A percentile compares a stretch with the other conserved stretches of the same genome.
Conservation (phyloP, 1,140 invertebrate genomes). For the Magallana gigas region DNA sequence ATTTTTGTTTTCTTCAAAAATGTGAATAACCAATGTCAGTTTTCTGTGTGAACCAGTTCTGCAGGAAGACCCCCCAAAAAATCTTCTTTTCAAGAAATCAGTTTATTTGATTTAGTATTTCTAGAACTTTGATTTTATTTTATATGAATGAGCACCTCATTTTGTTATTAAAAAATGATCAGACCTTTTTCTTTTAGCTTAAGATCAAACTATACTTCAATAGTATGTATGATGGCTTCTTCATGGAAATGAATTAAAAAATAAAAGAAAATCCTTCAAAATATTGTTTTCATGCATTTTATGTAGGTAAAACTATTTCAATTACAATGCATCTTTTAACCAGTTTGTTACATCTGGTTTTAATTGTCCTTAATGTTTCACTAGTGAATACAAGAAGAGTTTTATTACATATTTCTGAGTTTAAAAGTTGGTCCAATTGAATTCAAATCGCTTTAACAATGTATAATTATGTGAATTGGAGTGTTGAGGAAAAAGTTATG, state of each 20-base stretch:
- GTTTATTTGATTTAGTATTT: slow-evolving; percentile 9
- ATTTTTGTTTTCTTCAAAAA: too few species aligned
- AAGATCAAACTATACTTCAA: slow-evolving; percentile 28
- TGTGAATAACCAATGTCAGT: neutral
- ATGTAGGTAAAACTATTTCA: too few species aligned
- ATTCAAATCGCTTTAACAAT: too few species aligned
- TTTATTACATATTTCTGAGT: too few species aligned
- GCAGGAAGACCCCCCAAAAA: neutral
- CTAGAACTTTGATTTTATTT: neutral
- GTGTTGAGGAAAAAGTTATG: too few species aligned
- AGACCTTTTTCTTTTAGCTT: slow-evolving; percentile 7
- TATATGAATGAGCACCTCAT: neutral
- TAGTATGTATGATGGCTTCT: slow-evolving; percentile 31
- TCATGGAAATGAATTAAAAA: slow-evolving; percentile 25
- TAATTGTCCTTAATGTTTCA: too few species aligned
- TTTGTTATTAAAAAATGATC: slow-evolving; percentile 11
- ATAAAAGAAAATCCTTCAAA: neutral
- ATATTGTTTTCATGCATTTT: too few species aligned
- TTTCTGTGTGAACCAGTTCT: neutral
- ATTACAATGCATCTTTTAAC: too few species aligned
- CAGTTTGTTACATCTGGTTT: too few species aligned
- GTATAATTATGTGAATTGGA: too few species aligned
- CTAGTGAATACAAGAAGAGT: too few species aligned
- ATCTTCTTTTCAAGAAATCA: neutral
- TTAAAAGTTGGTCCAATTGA: too few species aligned